A percentile compares a stretch with the other conserved stretches of the same genome.
Conservation (phyloP, 2,888 invertebrate species). For the Halictus ligatus region DNA sequence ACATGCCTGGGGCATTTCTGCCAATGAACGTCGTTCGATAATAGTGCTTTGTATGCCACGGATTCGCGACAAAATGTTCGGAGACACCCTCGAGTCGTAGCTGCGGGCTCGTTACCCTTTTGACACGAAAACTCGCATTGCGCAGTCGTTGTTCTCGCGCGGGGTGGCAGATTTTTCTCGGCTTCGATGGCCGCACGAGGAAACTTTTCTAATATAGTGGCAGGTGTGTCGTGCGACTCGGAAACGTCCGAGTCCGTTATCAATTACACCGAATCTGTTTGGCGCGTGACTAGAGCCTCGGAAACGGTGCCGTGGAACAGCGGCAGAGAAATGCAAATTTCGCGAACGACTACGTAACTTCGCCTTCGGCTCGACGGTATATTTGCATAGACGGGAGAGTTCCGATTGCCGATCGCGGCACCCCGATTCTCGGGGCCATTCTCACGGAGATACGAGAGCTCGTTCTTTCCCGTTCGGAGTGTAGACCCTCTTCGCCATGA, state of each 20-base stretch:
- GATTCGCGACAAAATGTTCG: not conserved
- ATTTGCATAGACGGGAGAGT: conserved; percentile 10
- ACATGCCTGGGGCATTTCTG: too few relatives aligned
- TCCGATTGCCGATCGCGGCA: not conserved
- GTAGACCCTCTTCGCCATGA: not conserved
- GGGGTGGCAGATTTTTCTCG: not conserved
- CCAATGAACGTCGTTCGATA: too few relatives aligned
- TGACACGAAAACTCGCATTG: not conserved
- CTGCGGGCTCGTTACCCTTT: not conserved
- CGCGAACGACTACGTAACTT: not conserved
- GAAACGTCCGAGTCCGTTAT: not conserved
- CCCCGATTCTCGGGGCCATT: not conserved
- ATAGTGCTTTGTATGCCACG: too few relatives aligned
- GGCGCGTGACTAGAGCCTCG: not conserved
- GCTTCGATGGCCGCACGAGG: not conserved
- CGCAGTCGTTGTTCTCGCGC: not conserved
- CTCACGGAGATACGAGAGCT: not conserved
- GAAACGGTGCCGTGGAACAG: not conserved
- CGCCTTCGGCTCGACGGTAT: not conserved
- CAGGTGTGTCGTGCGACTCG: conserved; percentile 5
- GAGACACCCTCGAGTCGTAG: not conserved
- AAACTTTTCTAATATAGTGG: conserved; percentile 12
- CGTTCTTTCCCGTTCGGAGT: not conserved
- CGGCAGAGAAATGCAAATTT: conserved; percentile 16
- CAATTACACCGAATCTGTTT: conserved; percentile 19